These are phyloP conservation scores for Hirtodrosophila histrioides DNA, from an alignment of 2,888 invertebrate species.

Conservation along the genomic window DNA sequence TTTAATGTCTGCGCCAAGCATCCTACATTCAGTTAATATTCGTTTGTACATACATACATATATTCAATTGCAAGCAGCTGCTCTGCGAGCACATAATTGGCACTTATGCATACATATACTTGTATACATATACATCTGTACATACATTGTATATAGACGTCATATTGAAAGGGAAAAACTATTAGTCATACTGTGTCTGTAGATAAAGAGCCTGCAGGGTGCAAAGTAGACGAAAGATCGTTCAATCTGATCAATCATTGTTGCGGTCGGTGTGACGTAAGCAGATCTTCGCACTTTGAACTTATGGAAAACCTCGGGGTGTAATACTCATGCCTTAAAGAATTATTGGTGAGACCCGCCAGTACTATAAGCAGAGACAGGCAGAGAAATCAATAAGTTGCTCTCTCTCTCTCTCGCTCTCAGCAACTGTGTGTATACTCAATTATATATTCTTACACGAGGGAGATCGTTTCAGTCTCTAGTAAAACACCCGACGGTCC, in stretches of 20 bases:
- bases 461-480: conserved; percentile 53
- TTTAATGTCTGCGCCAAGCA: too few relatives aligned
- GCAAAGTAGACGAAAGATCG: neutral
- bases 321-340: too few relatives aligned
- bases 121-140: too few relatives aligned
- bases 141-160: too few relatives aligned
- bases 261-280: conserved; percentile 14
- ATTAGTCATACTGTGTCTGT: conserved; percentile 15
- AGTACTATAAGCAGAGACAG: neutral
- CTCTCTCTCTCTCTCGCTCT: conserved; percentile 1
- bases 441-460: conserved; percentile 35
- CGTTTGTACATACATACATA: too few relatives aligned
- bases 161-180: neutral
- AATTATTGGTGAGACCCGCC: too few relatives aligned
- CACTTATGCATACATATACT: neutral
- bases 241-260: neutral
- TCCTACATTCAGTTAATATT: too few relatives aligned
- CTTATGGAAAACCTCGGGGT: neutral
- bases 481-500: conserved; percentile 25
- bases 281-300: conserved; percentile 7
- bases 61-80: neutral
- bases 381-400: conserved; percentile 14
- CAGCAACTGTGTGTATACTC: neutral
- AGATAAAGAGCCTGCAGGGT: conserved; percentile 26
- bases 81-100: neutral